Evolutionary conservation across 1,140 invertebrate genomes (phyloP), one percentile per base, ranked within the genome.

Genomic region (Tyrophagus putrescentiae): DNA sequence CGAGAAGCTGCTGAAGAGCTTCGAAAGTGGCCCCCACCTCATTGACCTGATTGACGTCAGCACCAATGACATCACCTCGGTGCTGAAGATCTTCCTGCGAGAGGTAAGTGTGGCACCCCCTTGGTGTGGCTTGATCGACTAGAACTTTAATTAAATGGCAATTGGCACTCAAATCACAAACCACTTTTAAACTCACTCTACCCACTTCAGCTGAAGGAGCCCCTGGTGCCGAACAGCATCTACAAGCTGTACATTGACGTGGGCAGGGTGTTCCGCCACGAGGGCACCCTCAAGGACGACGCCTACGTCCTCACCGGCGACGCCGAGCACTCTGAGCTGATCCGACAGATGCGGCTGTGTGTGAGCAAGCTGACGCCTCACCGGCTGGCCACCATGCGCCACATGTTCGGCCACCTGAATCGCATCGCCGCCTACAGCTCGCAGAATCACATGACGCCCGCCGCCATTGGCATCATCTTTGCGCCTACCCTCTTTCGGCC

Each of bases 401-500:
- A 54, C 31, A 27, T 63, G 34, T 60, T 63, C 25, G 31, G 45
- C 23, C 62, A 63, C 27, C 25, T 63, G 13, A 60, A 54, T 27
- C 59, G 29, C 16, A 34, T 63, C 27, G 36, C 58, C 18, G 29
- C 42, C n/a, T 21, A 45, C 39, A 48, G 57, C 16, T 57, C 60
- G 23, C 45, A 34, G 5, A 63, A 63, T 27, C 32, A 60, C 23
- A 63, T 63, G 62, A 34, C 62, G 7, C 18, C 62, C 9, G 59
- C 28, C n/a, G 59, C 45, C 39, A 42, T 63, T n/a, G 62, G 62
- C 13, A 33, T 63, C n/a, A 60, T 63, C 29, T 63, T 63, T 60
- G 62, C 62, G 2, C 62, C 62, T 36, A 63, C 62, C 11, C 9
- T 63, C 16, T 63, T 63, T 31, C 45, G 62, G 21, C 62, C 59